Percentiles rank a stretch among this genome's conserved stretches.
These are phyloP conservation scores for Thereva nobilitata DNA, from an alignment of 2,888 invertebrate genomes.

Conservation along the genomic window DNA sequence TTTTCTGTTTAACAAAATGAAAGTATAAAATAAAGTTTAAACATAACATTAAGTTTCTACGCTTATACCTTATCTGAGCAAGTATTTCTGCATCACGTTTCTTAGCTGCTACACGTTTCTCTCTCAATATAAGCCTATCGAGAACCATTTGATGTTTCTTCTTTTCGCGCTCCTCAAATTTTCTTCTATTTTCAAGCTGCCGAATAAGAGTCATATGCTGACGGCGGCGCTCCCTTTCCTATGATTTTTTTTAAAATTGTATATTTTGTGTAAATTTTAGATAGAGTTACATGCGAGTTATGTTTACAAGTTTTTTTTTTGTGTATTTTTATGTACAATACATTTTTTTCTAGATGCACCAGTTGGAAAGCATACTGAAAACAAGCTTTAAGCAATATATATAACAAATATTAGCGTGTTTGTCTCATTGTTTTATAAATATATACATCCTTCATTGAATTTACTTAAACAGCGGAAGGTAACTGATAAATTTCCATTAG, in stretches of 20 bases:
- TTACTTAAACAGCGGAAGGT: no score
- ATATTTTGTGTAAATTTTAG: no score
- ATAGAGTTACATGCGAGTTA: no score
- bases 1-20: conserved; percentile 62
- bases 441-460: no score
- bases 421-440: no score
- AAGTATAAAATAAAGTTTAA: not conserved
- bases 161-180: conserved; percentile 83
- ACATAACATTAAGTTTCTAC: not conserved
- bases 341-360: conserved; percentile 13
- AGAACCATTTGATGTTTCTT: conserved; percentile 70
- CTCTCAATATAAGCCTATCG: conserved; percentile 82
- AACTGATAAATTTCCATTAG: no score
- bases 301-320: not conserved
- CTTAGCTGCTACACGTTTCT: conserved; percentile 77
- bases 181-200: conserved; percentile 81
- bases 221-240: conserved; percentile 86
- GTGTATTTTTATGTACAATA: no score
- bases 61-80: conserved; percentile 64
- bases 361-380: conserved; percentile 25
- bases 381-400: conserved; percentile 31
- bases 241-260: not conserved
- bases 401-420: not conserved
- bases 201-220: conserved; percentile 90
- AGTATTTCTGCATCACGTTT: conserved; percentile 72